Percentiles rank a stretch among this genome's conserved stretches.
These are phyloP conservation scores for Platycheirus rosarum DNA, from an alignment of 2,888 invertebrate genomes.

Conservation along the genomic window DNA sequence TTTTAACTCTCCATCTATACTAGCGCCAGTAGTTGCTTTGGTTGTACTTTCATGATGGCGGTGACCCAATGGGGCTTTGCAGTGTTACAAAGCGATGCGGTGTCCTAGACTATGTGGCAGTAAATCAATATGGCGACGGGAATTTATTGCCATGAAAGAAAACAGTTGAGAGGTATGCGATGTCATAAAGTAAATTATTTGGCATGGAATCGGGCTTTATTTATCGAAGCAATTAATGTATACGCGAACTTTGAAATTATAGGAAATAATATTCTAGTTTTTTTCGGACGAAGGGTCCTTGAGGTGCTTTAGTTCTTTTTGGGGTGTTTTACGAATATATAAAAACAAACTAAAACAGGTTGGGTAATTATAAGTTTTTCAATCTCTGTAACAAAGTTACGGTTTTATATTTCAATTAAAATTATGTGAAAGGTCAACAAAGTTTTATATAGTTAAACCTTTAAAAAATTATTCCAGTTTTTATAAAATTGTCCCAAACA, in stretches of 20 bases:
- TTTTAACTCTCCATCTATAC: slow-evolving; percentile 12
- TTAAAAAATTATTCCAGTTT: too few relatives aligned
- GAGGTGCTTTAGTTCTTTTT: too few relatives aligned
- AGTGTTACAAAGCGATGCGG: not conserved
- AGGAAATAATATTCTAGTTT: too few relatives aligned
- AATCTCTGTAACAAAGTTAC: too few relatives aligned
- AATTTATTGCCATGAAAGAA: slow-evolving; percentile 48
- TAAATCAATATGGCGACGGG: slow-evolving; percentile 49
- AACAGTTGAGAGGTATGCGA: slow-evolving; percentile 35
- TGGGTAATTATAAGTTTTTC: too few relatives aligned
- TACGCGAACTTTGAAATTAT: slow-evolving; percentile 53
- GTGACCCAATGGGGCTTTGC: slow-evolving; percentile 2
- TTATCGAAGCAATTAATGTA: slow-evolving; percentile 54
- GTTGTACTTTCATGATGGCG: slow-evolving; percentile 3
- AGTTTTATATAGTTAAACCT: too few relatives aligned
- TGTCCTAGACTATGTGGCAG: slow-evolving; percentile 27
- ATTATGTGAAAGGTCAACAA: too few relatives aligned
- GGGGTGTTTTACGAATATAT: too few relatives aligned
- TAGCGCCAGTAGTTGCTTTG: slow-evolving; percentile 1
- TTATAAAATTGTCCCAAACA: too few relatives aligned
- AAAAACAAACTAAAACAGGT: too few relatives aligned
- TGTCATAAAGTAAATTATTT: slow-evolving; percentile 46
- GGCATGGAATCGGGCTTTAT: slow-evolving; percentile 48
- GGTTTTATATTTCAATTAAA: too few relatives aligned
- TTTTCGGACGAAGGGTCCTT: too few relatives aligned